Conservation (phyloP, 2,797 vertebrate genomes). For the Cottoperca gobio region DNA sequence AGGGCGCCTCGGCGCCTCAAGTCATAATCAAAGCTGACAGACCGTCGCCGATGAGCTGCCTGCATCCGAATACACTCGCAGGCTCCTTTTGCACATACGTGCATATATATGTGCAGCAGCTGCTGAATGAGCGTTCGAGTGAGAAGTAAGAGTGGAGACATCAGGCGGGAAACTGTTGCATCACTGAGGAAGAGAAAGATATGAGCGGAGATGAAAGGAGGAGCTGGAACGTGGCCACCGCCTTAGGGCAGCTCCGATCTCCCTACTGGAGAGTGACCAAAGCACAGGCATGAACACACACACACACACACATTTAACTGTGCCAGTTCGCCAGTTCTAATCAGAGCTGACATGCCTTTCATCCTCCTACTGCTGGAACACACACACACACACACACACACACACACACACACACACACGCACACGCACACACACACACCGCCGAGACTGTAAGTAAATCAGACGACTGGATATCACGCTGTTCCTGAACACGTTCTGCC, state of each 20-base stretch:
- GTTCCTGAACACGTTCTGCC: slow-evolving; percentile 52
- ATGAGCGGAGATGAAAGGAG: slow-evolving; percentile 68
- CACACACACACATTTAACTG: slow-evolving; percentile 45
- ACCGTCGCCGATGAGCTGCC: slow-evolving; percentile 64
- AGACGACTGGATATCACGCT: slow-evolving; percentile 68
- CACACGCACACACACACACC: slow-evolving; percentile 44
- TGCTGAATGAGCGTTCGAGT: slow-evolving; percentile 47
- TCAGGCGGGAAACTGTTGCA: slow-evolving; percentile 52
- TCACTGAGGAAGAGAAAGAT: slow-evolving; percentile 43
- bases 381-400: slow-evolving; percentile 48
- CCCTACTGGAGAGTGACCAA: slow-evolving; percentile 77
- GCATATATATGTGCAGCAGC: slow-evolving; percentile 26
- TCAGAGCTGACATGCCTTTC: slow-evolving; percentile 73
- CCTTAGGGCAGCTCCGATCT: slow-evolving; percentile 66
- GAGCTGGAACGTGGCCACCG: slow-evolving; percentile 58
- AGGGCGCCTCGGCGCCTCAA: slow-evolving; percentile 34
- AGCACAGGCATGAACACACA: slow-evolving; percentile 37
- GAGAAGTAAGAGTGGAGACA: slow-evolving; percentile 42
- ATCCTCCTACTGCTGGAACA: slow-evolving; percentile 75
- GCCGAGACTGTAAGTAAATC: slow-evolving; percentile 62
- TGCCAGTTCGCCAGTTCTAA: slow-evolving; percentile 70
- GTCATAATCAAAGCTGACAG: slow-evolving; percentile 76
- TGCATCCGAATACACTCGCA: slow-evolving; percentile 41
- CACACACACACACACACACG: slow-evolving; percentile 49
- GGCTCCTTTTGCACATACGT: slow-evolving; percentile 25